Evolutionary conservation across 2,888 invertebrate species (phyloP).

Genomic region (Agonopterix heracliana): DNA sequence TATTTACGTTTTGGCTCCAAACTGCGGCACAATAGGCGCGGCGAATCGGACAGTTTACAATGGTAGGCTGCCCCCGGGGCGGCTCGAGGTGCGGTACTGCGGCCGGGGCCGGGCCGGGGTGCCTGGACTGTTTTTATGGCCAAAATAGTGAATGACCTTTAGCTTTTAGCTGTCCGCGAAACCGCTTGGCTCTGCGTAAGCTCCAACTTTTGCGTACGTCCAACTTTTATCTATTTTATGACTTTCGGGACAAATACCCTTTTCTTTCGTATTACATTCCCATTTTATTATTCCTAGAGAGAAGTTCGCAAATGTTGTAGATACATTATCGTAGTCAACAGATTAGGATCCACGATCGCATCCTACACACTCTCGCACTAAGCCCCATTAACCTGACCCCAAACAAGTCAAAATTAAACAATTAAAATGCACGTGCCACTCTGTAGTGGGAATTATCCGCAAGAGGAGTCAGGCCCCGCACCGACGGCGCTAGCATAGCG

Average conservation of each 20-base stretch:
- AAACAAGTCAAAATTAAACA: slow-evolving; percentile 38
- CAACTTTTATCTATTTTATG: not conserved
- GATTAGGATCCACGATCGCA: not conserved
- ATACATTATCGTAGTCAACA: not conserved
- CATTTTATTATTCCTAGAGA: too few species aligned
- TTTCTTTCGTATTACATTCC: too few species aligned
- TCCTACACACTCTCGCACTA: not conserved
- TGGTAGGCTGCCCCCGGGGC: slow-evolving; percentile 34
- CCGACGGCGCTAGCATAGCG: slow-evolving; percentile 13
- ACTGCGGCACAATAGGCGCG: slow-evolving; percentile 65
- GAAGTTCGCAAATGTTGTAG: too few species aligned
- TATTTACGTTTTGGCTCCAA: slow-evolving; percentile 74
- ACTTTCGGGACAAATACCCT: not conserved
- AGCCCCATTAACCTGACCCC: slow-evolving; percentile 18
- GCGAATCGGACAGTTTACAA: slow-evolving; percentile 59
- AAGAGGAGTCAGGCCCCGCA: slow-evolving; percentile 17
- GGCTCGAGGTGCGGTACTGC: slow-evolving; percentile 13
- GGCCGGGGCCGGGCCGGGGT: slow-evolving; percentile 14
- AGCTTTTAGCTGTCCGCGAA: slow-evolving; percentile 15
- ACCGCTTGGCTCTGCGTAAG: slow-evolving; percentile 10
- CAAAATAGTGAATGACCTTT: slow-evolving; percentile 52
- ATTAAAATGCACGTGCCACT: slow-evolving; percentile 43
- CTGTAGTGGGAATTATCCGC: slow-evolving; percentile 18
- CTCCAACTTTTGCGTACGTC: not conserved
- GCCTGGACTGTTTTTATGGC: slow-evolving; percentile 35